phyloP scores from a whole-genome alignment of 2,797 vertebrate genomes.

The Rhabdophis nuchalis region DNA sequence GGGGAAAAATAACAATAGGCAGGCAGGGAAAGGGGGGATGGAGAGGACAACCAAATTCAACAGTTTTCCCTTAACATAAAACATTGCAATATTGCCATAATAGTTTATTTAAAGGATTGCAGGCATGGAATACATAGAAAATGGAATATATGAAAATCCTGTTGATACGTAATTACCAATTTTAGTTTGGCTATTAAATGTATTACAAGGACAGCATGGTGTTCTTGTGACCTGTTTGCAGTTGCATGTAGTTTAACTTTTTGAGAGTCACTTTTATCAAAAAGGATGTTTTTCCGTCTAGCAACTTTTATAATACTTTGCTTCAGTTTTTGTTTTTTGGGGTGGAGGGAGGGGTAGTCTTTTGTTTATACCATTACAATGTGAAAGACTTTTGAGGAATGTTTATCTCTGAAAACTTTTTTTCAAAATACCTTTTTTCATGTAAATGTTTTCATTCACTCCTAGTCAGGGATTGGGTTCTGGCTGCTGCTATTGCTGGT shows the following conservation, averaged over 20 bases:
- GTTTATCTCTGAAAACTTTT: neutral
- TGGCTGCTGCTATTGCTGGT: too few species aligned
- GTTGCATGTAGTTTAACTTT: neutral
- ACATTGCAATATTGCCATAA: neutral
- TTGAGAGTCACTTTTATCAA: neutral
- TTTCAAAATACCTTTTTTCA: neutral
- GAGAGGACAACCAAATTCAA: neutral
- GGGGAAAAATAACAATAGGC: too few species aligned
- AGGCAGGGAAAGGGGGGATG: too few species aligned
- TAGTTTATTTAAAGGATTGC: neutral
- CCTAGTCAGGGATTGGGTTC: too few species aligned
- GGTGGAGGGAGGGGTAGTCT: too few species aligned
- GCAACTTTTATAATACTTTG: neutral
- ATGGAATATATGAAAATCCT: neutral
- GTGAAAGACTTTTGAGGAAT: neutral
- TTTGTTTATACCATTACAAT: neutral
- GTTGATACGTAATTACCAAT: neutral
- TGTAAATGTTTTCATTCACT: neutral
- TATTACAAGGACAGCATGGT: neutral
- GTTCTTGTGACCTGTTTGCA: neutral
- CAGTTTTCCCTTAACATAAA: neutral
- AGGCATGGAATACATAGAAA: neutral
- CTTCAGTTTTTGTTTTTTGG: neutral
- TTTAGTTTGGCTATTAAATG: neutral
- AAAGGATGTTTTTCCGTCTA: neutral